Base-by-base conservation (phyloP, 1,140 invertebrate species). In the Listronotus bonariensis region DNA sequence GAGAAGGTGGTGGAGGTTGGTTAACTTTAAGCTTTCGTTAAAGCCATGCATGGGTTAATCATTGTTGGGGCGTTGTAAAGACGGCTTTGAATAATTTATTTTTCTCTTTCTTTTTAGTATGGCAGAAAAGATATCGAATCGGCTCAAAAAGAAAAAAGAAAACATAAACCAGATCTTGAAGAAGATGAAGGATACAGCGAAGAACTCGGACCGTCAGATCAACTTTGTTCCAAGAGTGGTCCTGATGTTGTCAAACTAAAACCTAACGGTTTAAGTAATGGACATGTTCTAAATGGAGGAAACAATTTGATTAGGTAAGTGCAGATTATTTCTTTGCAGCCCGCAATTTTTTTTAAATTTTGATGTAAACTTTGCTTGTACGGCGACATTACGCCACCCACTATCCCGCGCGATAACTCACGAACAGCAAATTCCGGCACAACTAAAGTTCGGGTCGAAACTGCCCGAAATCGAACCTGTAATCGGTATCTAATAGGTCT, bases 41-140 rank as follows among this genome's bases (percentile, higher is more conserved):
- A n/a, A n/a, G n/a, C n/a, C n/a, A n/a, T n/a, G n/a, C n/a, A n/a
- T n/a, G n/a, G n/a, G n/a, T n/a, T n/a, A n/a, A n/a, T n/a, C n/a
- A n/a, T n/a, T n/a, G n/a, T n/a, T n/a, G n/a, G n/a, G n/a, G n/a
- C n/a, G 20, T 26, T 26, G 20, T 26, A 26, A 3, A 26, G 5
- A 5, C 20, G 20, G 20, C 20, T 5, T 5, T 5, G 20, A 26
- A 26, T 26, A 26, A 26, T 26, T 26, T 26, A 26, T 4, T 36
- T 36, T 10, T 12, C 7, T 10, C 54, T 32, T 52, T 34, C 70
- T 63, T 38, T 84, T 36, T 80, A 91, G 89, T 92, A 89, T 82
- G 90, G 90, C 18, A 81, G 90, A 59, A 86, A 89, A 78, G 90
- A 90, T 75, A 92, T 92, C 61, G 90, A 92, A 79, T 87, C 85